Base-by-base conservation (phyloP, 1,140 invertebrate genomes). In the Physella acuta region DNA sequence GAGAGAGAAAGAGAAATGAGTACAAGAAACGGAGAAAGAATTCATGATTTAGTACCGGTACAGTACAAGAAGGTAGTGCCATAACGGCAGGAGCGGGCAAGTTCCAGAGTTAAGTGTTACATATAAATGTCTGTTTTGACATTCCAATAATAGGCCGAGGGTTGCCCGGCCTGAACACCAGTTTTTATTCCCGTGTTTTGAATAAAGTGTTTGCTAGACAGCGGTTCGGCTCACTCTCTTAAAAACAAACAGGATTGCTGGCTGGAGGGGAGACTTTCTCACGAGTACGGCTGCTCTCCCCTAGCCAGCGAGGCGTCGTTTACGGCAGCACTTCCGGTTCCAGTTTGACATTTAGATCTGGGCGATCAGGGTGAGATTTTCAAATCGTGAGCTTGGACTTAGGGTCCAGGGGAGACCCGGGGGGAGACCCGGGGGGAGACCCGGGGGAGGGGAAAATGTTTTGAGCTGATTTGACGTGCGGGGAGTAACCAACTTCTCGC, bases 61-160 rank as follows among this genome's bases (percentile, higher is more conserved):
- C n/a, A n/a, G n/a, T n/a, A n/a, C n/a, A n/a, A n/a, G n/a, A n/a
- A n/a, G n/a, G n/a, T n/a, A n/a, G n/a, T n/a, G n/a, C n/a, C n/a
- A n/a, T n/a, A n/a, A n/a, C n/a, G n/a, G n/a, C n/a, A 44, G 20
- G 39, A 8, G 20, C 8, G 39, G 39, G 39, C 39, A 44, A 20
- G 20, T 44, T 20, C 39, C 39, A 11, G 39, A 44, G 39, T 44
- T 44, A 44, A 44, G 39, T 44, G 39, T 44, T 44, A 8, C 20
- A 44, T 44, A 44, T 44, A 44, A 44, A 44, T 44, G 39, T 44
- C 39, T 44, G 39, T 44, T 44, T 44, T 44, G 39, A 44, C 39
- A 44, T 44, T 44, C 39, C 39, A 20, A 44, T 44, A 44, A 44
- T 44, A 44, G 39, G 39, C 8, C 20, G 8, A 20, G 39, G 39